phyloP scores from a whole-genome alignment of 1,140 invertebrate genomes.

The Melanaphis sacchari region DNA sequence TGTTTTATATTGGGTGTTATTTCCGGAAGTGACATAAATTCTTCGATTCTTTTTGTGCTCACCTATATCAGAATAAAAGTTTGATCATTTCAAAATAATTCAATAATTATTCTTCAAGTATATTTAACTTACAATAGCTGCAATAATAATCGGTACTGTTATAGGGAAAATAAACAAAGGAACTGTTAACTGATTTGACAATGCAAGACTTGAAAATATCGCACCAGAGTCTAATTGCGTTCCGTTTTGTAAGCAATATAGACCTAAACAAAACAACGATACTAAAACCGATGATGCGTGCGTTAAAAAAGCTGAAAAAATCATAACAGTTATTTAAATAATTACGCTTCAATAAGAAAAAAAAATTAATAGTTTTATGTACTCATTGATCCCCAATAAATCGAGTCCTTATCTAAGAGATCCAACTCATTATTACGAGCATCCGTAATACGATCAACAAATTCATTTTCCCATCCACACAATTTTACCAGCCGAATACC shows the following conservation, averaged over 20 bases:
- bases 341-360: not conserved
- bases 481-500: conserved; percentile 84
- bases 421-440: conserved; percentile 76
- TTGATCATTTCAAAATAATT: not conserved
- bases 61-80: conserved; percentile 66
- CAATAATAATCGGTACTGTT: conserved; percentile 79
- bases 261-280: conserved; percentile 75
- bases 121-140: conserved; percentile 70
- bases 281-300: conserved; percentile 76
- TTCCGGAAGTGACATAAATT: conserved; percentile 75
- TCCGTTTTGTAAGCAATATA: conserved; percentile 70
- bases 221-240: conserved; percentile 72
- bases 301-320: conserved; percentile 73
- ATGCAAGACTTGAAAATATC: conserved; percentile 77
- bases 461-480: conserved; percentile 81
- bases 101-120: not conserved
- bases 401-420: conserved; percentile 75
- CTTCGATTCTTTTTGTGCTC: conserved; percentile 72
- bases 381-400: conserved; percentile 80
- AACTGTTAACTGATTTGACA: conserved; percentile 82
- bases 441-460: conserved; percentile 71
- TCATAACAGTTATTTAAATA: not conserved
- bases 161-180: conserved; percentile 81
- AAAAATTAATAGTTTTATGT: conserved; percentile 62
- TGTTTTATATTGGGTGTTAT: conserved; percentile 59